A percentile compares a stretch with the other conserved stretches of the same genome.
phyloP scores from a whole-genome alignment of 2,888 invertebrate species.

The Drosophila lutescens region DNA sequence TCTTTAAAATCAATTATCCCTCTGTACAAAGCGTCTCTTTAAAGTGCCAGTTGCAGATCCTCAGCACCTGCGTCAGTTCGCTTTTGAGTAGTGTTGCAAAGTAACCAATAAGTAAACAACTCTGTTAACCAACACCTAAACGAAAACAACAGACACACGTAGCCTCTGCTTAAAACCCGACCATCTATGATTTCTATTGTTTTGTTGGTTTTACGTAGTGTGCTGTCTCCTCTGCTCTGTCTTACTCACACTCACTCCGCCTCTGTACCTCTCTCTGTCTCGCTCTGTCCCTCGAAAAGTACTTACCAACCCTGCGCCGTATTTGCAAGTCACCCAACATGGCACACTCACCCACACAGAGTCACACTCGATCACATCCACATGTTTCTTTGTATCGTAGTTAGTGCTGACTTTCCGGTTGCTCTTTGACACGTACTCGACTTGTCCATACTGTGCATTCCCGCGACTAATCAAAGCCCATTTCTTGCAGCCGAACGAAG shows the following conservation, averaged over 20 bases:
- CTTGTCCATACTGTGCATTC: not conserved
- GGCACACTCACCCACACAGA: slow-evolving; percentile 49
- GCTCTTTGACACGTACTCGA: slow-evolving; percentile 67
- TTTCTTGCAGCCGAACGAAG: slow-evolving; percentile 83
- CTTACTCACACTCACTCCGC: slow-evolving; percentile 25
- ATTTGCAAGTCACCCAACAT: slow-evolving; percentile 54
- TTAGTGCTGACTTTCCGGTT: slow-evolving; percentile 81
- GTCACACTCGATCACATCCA: slow-evolving; percentile 49
- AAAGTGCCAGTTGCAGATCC: slow-evolving; percentile 52
- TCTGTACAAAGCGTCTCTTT: slow-evolving; percentile 63
- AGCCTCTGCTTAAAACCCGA: slow-evolving; percentile 59
- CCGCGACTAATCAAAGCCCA: slow-evolving; percentile 46
- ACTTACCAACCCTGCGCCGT: slow-evolving; percentile 54
- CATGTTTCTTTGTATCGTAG: slow-evolving; percentile 79
- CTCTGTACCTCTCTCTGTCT: slow-evolving; percentile 30
- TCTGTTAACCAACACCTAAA: slow-evolving; percentile 55
- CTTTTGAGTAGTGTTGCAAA: slow-evolving; percentile 63
- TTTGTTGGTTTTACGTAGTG: slow-evolving; percentile 59
- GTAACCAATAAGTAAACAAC: slow-evolving; percentile 33
- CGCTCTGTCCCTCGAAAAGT: slow-evolving; percentile 37
- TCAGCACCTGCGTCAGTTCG: slow-evolving; percentile 59
- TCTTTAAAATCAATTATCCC: slow-evolving; percentile 33
- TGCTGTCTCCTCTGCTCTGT: slow-evolving; percentile 48
- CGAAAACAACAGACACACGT: slow-evolving; percentile 37
- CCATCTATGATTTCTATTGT: slow-evolving; percentile 40